These are phyloP conservation scores for Listrodromus nycthemerus DNA, from an alignment of 2,888 invertebrate genomes.

Conservation along the genomic window DNA sequence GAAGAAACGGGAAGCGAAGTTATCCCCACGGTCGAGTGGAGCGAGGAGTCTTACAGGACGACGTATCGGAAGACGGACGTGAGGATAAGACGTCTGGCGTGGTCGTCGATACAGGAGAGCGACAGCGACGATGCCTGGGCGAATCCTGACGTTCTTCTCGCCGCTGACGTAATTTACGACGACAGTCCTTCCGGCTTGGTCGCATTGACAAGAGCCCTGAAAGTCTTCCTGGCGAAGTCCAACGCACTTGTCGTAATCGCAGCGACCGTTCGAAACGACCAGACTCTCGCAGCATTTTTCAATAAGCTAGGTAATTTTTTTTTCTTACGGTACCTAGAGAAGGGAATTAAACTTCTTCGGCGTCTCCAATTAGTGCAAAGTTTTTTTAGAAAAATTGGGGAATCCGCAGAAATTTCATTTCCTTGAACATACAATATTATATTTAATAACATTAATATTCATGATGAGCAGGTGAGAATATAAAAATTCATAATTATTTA, in stretches of 20 bases:
- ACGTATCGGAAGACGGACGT: constrained; percentile 69
- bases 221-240: constrained; percentile 82
- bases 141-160: constrained; percentile 85
- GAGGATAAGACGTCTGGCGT: constrained; percentile 84
- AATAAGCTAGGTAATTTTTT: constrained; percentile 85
- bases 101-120: constrained; percentile 85
- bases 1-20: constrained; percentile 37
- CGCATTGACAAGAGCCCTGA: constrained; percentile 84
- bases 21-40: constrained; percentile 48
- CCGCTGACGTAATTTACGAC: constrained; percentile 88
- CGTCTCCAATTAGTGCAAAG: background rate
- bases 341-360: background rate
- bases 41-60: constrained; percentile 58
- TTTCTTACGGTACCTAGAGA: background rate
- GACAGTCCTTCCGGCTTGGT: constrained; percentile 84
- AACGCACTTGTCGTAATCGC: constrained; percentile 85
- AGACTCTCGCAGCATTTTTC: constrained; percentile 87
- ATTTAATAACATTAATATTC: too few relatives aligned
- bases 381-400: background rate
- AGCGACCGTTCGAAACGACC: constrained; percentile 88
- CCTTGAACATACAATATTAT: too few relatives aligned
- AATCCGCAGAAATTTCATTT: too few relatives aligned
- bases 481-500: too few relatives aligned
- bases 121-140: constrained; percentile 67
- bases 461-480: too few relatives aligned